A percentile compares a stretch with the other conserved stretches of the same genome.
Evolutionary conservation across 2,888 invertebrate species (phyloP).

Genomic region (Pachycephus smyrnensis): DNA sequence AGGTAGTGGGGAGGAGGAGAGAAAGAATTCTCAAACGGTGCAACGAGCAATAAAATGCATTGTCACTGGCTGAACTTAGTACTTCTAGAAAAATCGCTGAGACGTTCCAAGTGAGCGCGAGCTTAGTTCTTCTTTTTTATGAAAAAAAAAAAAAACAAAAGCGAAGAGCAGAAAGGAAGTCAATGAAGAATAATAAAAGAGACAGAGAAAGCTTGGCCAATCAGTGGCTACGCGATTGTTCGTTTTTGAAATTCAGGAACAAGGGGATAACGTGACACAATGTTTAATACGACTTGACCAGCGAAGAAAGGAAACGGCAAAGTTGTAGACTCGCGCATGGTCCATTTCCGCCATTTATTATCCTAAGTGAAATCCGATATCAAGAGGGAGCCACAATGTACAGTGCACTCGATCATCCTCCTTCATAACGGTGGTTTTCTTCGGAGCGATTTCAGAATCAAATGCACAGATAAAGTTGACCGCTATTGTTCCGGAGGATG

Average conservation of each 20-base stretch:
- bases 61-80: not conserved
- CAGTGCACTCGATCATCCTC: not conserved
- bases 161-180: not conserved
- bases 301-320: not conserved
- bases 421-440: not conserved
- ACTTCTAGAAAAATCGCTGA: not conserved
- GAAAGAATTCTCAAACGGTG: not conserved
- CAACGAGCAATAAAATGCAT: not conserved
- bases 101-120: not conserved
- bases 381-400: not conserved
- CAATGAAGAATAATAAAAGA: not conserved
- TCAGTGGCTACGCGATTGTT: not conserved
- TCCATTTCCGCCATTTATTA: not conserved
- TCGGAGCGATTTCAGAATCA: not conserved
- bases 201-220: not conserved
- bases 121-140: not conserved
- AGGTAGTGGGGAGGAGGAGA: not conserved
- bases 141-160: not conserved
- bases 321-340: not conserved
- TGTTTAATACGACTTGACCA: not conserved
- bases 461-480: not conserved
- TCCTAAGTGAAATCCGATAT: not conserved
- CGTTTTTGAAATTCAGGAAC: not conserved
- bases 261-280: not conserved
- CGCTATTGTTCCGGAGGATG: not conserved